Evolutionary conservation across 2,888 invertebrate species (phyloP).

Genomic region (Pachymerium ferrugineum): DNA sequence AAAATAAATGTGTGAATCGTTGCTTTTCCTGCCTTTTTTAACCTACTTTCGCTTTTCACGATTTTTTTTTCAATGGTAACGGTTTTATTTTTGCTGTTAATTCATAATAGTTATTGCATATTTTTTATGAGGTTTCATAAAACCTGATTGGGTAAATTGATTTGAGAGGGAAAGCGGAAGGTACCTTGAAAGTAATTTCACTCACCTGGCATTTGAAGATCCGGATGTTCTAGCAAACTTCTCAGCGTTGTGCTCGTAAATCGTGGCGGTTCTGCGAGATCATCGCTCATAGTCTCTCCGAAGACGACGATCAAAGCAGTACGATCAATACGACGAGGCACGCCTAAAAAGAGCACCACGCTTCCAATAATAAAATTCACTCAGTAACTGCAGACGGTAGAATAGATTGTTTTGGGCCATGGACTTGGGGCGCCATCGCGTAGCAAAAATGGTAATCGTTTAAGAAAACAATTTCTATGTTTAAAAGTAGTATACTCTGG

Average conservation of each 20-base stretch:
- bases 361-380: background rate
- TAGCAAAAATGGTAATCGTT: background rate
- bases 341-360: background rate
- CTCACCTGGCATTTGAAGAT: constrained; percentile 24
- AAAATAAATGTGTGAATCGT: background rate
- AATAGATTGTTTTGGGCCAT: background rate
- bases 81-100: background rate
- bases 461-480: background rate
- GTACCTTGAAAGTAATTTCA: background rate
- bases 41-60: background rate
- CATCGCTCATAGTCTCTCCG: constrained; percentile 14
- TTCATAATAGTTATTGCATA: background rate
- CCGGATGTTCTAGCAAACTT: constrained; percentile 6
- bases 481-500: background rate
- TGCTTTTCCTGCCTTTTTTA: background rate
- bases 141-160: background rate
- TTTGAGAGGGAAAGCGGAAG: constrained; percentile 11
- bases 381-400: background rate
- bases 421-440: background rate
- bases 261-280: constrained; percentile 15
- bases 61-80: background rate
- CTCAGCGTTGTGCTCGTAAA: constrained; percentile 6
- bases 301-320: constrained; percentile 9
- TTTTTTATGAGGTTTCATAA: background rate
- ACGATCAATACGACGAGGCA: background rate